A percentile compares a stretch with the other conserved stretches of the same genome.
phyloP scores from a whole-genome alignment of 2,797 vertebrate genomes.

The Hephaestus fuliginosus region DNA sequence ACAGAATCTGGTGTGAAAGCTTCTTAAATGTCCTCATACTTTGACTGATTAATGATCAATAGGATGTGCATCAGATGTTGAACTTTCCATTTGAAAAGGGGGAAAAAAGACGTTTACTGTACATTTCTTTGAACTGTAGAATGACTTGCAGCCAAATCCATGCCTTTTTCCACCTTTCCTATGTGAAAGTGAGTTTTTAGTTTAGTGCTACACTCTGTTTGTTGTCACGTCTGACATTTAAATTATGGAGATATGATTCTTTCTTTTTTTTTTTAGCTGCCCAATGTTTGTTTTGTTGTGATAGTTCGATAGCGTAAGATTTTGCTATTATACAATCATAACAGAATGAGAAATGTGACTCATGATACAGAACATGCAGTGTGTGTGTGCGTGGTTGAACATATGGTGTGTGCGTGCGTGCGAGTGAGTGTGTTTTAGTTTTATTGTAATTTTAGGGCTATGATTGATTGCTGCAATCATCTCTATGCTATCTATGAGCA shows the following conservation, averaged over 20 bases:
- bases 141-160: slow-evolving; percentile 12
- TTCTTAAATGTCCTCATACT: neutral
- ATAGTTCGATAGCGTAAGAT: slow-evolving; percentile 46
- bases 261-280: slow-evolving; percentile 19
- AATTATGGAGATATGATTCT: slow-evolving; percentile 22
- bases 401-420: slow-evolving; percentile 35
- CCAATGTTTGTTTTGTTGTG: slow-evolving; percentile 60
- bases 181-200: slow-evolving; percentile 11
- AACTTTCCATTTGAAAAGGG: slow-evolving; percentile 9
- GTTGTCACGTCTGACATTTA: slow-evolving; percentile 49
- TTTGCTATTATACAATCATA: slow-evolving; percentile 74
- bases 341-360: slow-evolving; percentile 65
- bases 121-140: slow-evolving; percentile 13
- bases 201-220: slow-evolving; percentile 41
- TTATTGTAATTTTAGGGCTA: slow-evolving; percentile 74
- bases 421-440: slow-evolving; percentile 52
- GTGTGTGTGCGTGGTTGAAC: slow-evolving; percentile 38
- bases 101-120: neutral
- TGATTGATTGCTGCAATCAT: slow-evolving; percentile 81
- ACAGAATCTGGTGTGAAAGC: neutral
- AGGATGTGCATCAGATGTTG: slow-evolving; percentile 22
- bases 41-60: slow-evolving; percentile 52
- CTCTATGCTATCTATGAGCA: slow-evolving; percentile 80
- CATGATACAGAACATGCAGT: slow-evolving; percentile 48
- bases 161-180: slow-evolving; percentile 7